Conservation (phyloP, 1,140 invertebrate species). For the Calephelis virginiensis region DNA sequence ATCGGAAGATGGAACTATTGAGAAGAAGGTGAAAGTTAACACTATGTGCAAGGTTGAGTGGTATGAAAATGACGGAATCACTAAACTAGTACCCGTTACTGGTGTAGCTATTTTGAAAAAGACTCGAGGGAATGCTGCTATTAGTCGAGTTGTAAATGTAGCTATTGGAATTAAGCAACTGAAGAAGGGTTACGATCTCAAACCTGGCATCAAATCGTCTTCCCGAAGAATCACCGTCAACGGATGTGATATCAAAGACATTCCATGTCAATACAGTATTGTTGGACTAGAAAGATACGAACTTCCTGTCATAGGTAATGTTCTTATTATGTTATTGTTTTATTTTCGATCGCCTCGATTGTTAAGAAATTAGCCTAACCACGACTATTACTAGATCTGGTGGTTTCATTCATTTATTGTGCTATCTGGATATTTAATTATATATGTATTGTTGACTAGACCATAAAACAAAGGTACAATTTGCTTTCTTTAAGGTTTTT, state of each 20-base stretch:
- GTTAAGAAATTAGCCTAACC: no score
- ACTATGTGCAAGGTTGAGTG: slow-evolving; percentile 83
- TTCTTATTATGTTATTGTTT: background rate
- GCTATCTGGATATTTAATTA: no score
- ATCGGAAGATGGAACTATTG: slow-evolving; percentile 74
- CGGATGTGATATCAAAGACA: slow-evolving; percentile 81
- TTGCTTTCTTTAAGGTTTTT: no score
- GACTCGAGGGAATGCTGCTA: slow-evolving; percentile 66
- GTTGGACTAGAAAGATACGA: slow-evolving; percentile 84
- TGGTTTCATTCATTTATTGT: no score
- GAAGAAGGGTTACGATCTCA: slow-evolving; percentile 80
- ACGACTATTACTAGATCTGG: no score
- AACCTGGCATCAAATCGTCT: slow-evolving; percentile 81
- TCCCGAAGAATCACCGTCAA: slow-evolving; percentile 80
- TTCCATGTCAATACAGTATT: slow-evolving; percentile 84
- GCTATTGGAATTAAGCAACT: slow-evolving; percentile 79
- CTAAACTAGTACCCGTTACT: slow-evolving; percentile 79
- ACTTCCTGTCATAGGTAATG: slow-evolving; percentile 85
- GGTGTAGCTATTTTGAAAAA: slow-evolving; percentile 80
- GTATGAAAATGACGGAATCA: slow-evolving; percentile 81
- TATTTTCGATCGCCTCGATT: background rate
- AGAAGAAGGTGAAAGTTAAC: slow-evolving; percentile 82
- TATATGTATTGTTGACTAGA: no score
- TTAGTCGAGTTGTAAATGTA: slow-evolving; percentile 80
- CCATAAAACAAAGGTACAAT: no score